Conservation (phyloP, 2,888 invertebrate genomes). For the Ormyrus rosae region DNA sequence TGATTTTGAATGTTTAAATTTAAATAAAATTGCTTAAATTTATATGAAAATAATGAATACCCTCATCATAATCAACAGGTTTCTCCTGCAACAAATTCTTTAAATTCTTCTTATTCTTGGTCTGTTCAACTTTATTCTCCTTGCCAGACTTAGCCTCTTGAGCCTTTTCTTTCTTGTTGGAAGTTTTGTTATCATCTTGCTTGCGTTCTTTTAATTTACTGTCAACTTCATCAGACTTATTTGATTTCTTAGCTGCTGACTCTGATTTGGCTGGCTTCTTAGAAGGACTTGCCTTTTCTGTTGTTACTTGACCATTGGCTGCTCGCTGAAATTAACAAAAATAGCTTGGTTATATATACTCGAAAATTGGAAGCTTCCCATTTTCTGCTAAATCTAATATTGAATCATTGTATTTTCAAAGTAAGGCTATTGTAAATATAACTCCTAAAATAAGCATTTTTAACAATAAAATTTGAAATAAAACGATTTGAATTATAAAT, state of each 20-base stretch:
- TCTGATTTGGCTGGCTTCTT: constrained; percentile 77
- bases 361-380: constrained; percentile 50
- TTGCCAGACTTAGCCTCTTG: constrained; percentile 69
- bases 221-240: constrained; percentile 73
- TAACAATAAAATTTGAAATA: too few species aligned
- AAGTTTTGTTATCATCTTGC: constrained; percentile 78
- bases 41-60: constrained; percentile 65
- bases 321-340: constrained; percentile 78
- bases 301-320: constrained; percentile 80
- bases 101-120: constrained; percentile 80
- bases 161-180: constrained; percentile 71
- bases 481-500: too few species aligned
- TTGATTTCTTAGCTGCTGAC: constrained; percentile 78
- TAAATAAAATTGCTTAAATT: constrained; percentile 9
- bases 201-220: constrained; percentile 75
- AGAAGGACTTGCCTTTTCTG: constrained; percentile 79
- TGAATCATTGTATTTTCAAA: constrained; percentile 19
- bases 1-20: background rate
- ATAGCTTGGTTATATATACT: constrained; percentile 49
- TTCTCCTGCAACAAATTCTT: constrained; percentile 81
- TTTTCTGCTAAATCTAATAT: constrained; percentile 30
- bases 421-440: background rate
- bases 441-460: too few species aligned
- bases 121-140: constrained; percentile 78
- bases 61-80: constrained; percentile 85